Base-by-base conservation (phyloP, 2,113 vertebrate genomes). In the Clupea harengus region DNA sequence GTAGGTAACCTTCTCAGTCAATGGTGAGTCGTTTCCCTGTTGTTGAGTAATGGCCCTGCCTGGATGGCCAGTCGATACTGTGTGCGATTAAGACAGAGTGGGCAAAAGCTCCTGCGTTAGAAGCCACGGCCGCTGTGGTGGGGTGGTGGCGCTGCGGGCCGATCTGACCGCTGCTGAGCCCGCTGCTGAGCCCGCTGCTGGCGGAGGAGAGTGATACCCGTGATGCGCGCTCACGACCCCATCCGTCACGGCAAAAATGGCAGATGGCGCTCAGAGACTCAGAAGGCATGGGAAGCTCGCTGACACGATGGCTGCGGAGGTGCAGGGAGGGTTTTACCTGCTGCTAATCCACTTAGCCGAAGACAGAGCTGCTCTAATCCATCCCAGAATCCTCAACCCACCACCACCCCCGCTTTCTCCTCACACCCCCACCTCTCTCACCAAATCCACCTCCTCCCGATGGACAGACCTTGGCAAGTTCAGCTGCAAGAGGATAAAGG, bases 361-460 rank as follows among this genome's bases (percentile, higher is more conserved):
- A 92, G 92, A 94, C 93, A 93, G 93, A 94, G 92, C 92, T 86
- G 90, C 92, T 93, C 95, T 94, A 94, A 94, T 93, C 94, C 93
- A 87, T 64, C 89, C 90, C 4, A 60, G 89, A 86, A 54, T 2
- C 83, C 45, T n/a, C n/a, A 52, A 81, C 89, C 11, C 28, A 11
- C 10, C 64, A 72, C 72, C 28, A 28, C 20, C 28, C 11, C 25
- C 11, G 6, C 25, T 39, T 32, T 78, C 72, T 78, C 72, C 72
- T 78, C 60, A n/a, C 64, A 28, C 64, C 60, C 25, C 60, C n/a
- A 57, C 4, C 18, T 5, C 20, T 60, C 4, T 2, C 11, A 13
- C 8, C 64, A 10, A 7, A 8, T 25, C n/a, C 22, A 25, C 9
- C 9, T 32, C 10, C 72, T 11, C 32, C 9, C 72, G 7, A 20